Conservation (phyloP, 1,140 invertebrate species). For the Ephestia elutella region DNA sequence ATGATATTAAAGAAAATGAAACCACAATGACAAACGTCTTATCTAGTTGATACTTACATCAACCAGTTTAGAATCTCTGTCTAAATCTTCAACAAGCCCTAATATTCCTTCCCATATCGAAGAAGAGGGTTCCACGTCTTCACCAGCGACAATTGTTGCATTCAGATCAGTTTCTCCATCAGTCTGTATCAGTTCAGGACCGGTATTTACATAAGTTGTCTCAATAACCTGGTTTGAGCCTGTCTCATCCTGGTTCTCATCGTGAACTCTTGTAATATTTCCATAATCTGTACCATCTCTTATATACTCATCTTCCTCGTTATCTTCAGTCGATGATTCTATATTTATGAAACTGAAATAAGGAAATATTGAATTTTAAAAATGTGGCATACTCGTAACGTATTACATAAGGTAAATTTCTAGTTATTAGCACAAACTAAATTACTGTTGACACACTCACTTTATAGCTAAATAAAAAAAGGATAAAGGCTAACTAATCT, state of each 20-base stretch:
- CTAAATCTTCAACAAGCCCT: slow-evolving; percentile 62
- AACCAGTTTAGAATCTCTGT: slow-evolving; percentile 48
- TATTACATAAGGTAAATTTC: too few relatives aligned
- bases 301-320: slow-evolving; percentile 56
- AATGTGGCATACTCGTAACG: too few relatives aligned
- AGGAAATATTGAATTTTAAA: too few relatives aligned
- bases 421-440: too few relatives aligned
- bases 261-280: slow-evolving; percentile 56
- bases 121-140: slow-evolving; percentile 44
- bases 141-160: slow-evolving; percentile 48
- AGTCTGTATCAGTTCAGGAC: slow-evolving; percentile 20
- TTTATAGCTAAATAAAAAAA: too few relatives aligned
- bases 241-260: slow-evolving; percentile 35
- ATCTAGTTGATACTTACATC: slow-evolving; percentile 43
- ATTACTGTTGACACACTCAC: too few relatives aligned
- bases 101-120: slow-evolving; percentile 64
- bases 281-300: slow-evolving; percentile 65
- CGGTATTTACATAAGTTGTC: slow-evolving; percentile 39
- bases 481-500: too few relatives aligned
- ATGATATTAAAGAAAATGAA: too few relatives aligned
- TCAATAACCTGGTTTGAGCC: slow-evolving; percentile 42
- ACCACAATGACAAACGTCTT: not conserved
- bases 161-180: slow-evolving; percentile 42
- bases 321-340: slow-evolving; percentile 77
- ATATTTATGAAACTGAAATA: slow-evolving; percentile 79